phyloP scores from a whole-genome alignment of 2,888 invertebrate species.

The Cerceris rybyensis region DNA sequence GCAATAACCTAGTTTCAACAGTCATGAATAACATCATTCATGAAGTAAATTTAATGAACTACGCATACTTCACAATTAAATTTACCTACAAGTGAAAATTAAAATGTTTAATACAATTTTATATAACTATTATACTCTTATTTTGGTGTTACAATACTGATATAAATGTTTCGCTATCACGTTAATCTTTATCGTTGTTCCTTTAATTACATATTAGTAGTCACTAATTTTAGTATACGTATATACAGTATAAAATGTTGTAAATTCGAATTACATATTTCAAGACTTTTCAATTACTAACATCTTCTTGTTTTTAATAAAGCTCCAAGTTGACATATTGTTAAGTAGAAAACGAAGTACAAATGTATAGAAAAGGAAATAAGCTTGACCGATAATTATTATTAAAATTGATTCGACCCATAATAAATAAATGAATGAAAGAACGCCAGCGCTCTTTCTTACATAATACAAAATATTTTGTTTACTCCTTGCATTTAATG shows the following conservation, averaged over 20 bases:
- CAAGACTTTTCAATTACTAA: not conserved
- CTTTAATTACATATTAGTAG: too few relatives aligned
- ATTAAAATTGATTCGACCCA: constrained; percentile 1
- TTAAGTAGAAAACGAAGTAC: not conserved
- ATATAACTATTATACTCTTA: not conserved
- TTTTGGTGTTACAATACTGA: not conserved
- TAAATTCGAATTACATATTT: too few relatives aligned
- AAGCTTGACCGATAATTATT: constrained; percentile 19
- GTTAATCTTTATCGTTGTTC: too few relatives aligned
- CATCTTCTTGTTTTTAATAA: not conserved
- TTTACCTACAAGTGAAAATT: too few relatives aligned
- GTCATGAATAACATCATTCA: too few relatives aligned
- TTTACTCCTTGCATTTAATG: constrained; percentile 7
- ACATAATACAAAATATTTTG: constrained; percentile 1
- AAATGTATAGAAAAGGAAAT: not conserved
- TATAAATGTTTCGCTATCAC: not conserved
- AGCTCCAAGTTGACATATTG: not conserved
- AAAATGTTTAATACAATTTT: too few relatives aligned
- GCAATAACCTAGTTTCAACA: too few relatives aligned
- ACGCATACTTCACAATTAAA: too few relatives aligned
- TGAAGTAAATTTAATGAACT: too few relatives aligned
- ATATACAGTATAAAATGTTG: too few relatives aligned
- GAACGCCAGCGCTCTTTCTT: constrained; percentile 49
- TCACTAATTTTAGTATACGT: too few relatives aligned
- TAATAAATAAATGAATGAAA: constrained; percentile 33